phyloP scores from a whole-genome alignment of 2,113 vertebrate genomes.

The Oncorhynchus gorbuscha region DNA sequence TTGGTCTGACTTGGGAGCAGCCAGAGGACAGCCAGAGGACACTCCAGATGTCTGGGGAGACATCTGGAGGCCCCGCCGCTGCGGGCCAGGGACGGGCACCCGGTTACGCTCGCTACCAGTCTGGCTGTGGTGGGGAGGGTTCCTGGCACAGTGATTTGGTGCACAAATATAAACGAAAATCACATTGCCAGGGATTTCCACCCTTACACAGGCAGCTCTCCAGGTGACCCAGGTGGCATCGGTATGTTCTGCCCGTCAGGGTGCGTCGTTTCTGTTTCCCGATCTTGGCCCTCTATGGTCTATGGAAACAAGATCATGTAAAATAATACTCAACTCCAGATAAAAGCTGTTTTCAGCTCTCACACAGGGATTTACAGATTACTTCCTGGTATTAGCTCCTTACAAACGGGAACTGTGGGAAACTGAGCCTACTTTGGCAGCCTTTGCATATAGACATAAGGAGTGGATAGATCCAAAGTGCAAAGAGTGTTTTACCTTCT shows the following conservation, averaged over 20 bases:
- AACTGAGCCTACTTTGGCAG: conserved; percentile 13
- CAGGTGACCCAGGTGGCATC: conserved; percentile 35
- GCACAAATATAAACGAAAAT: conserved; percentile 79
- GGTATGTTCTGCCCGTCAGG: not conserved
- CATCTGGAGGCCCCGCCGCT: conserved; percentile 45
- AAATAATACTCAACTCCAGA: conserved; percentile 6
- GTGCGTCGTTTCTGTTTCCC: not conserved
- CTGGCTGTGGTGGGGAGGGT: conserved; percentile 76
- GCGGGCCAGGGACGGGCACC: conserved; percentile 21
- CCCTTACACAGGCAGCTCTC: conserved; percentile 73
- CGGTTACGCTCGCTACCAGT: conserved; percentile 12
- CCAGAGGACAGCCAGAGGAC: conserved; percentile 43
- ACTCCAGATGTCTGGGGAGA: conserved; percentile 46
- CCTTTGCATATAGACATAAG: not conserved
- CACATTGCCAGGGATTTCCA: conserved; percentile 89
- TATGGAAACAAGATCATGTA: not conserved
- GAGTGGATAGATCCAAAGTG: not conserved
- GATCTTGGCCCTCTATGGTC: conserved; percentile 1
- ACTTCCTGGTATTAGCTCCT: conserved; percentile 20
- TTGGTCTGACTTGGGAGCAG: not conserved
- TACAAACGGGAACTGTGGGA: conserved; percentile 1
- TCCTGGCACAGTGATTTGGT: conserved; percentile 86
- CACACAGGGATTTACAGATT: conserved; percentile 19
- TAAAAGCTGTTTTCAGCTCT: conserved; percentile 10
- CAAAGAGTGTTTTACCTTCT: not conserved